Conservation (phyloP, 2,888 invertebrate genomes). For the Aphidius colemani region DNA sequence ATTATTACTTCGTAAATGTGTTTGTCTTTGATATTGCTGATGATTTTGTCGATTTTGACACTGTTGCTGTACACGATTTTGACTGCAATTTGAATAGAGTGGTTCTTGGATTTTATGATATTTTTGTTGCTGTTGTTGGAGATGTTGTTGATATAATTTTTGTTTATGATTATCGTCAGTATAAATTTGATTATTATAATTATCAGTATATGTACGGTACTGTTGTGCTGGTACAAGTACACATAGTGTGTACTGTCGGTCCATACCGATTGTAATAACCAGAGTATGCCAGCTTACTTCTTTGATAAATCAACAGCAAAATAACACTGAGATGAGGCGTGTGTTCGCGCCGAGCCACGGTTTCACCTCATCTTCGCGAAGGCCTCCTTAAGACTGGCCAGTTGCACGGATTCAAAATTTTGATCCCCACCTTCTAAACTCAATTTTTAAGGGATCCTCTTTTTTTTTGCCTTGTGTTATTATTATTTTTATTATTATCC, state of each 20-base stretch:
- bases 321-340: constrained; percentile 1
- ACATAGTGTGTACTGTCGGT: constrained; percentile 59
- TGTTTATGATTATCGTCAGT: constrained; percentile 40
- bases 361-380: constrained; percentile 58
- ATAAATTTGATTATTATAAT: constrained; percentile 40
- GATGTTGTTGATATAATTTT: constrained; percentile 38
- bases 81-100: constrained; percentile 12
- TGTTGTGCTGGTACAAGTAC: constrained; percentile 59
- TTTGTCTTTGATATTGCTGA: constrained; percentile 33
- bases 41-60: constrained; percentile 33
- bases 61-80: constrained; percentile 26
- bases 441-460: constrained; percentile 59
- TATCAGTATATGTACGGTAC: constrained; percentile 55
- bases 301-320: no score
- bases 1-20: constrained; percentile 29
- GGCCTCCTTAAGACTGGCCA: constrained; percentile 59
- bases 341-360: constrained; percentile 33
- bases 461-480: constrained; percentile 49
- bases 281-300: no score
- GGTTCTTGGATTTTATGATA: constrained; percentile 21
- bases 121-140: constrained; percentile 34
- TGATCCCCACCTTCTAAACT: constrained; percentile 57
- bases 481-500: constrained; percentile 23
- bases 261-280: constrained; percentile 48
- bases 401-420: constrained; percentile 59